Evolutionary conservation across 2,888 invertebrate species (phyloP).

Genomic region (Drosophila setosimentum): DNA sequence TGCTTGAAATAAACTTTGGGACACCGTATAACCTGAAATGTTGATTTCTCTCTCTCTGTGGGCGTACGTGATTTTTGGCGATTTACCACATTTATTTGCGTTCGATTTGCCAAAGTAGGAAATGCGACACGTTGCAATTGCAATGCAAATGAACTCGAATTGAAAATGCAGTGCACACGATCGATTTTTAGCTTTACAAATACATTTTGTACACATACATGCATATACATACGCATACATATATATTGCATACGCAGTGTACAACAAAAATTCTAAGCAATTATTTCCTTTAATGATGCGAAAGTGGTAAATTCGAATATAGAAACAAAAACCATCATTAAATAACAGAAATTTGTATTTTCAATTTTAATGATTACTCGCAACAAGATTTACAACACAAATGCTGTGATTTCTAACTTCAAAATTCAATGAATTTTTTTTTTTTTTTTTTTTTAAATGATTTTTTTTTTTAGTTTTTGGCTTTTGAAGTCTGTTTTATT

Average conservation of each 20-base stretch:
- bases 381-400: not conserved
- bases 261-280: not conserved
- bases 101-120: slow-evolving; percentile 18
- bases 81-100: slow-evolving; percentile 69
- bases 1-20: no score
- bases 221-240: not conserved
- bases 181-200: not conserved
- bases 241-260: not conserved
- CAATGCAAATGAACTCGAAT: not conserved
- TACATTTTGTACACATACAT: not conserved
- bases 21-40: slow-evolving; percentile 4
- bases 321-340: not conserved
- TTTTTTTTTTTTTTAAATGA: not conserved
- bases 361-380: not conserved
- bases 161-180: not conserved
- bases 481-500: not conserved
- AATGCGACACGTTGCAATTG: slow-evolving; percentile 2
- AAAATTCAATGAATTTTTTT: not conserved
- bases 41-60: slow-evolving; percentile 12
- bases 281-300: not conserved
- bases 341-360: not conserved
- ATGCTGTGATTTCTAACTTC: not conserved
- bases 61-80: slow-evolving; percentile 71
- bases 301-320: not conserved
- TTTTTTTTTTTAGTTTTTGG: not conserved